Percentiles rank a stretch among this genome's conserved stretches.
These are phyloP conservation scores for Megamerina dolium DNA, from an alignment of 2,888 invertebrate genomes.

Conservation along the genomic window DNA sequence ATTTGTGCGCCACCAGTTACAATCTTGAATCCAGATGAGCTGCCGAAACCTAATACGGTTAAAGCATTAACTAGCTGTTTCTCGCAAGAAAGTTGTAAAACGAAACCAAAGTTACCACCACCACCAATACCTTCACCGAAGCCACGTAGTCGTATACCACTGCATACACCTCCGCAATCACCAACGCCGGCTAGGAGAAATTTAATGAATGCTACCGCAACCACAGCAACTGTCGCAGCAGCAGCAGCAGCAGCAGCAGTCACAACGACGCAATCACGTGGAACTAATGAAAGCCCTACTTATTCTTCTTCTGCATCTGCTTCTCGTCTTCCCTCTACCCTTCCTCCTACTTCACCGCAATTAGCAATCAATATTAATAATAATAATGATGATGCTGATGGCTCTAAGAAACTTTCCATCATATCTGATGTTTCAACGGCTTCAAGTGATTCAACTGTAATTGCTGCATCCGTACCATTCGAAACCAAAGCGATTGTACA, in stretches of 20 bases:
- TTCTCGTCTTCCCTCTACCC: too few relatives aligned
- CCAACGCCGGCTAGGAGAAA: constrained; percentile 23
- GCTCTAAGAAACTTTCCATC: constrained; percentile 17
- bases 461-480: constrained; percentile 7
- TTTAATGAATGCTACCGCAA: constrained; percentile 1
- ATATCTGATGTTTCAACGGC: constrained; percentile 18
- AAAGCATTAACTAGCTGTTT: constrained; percentile 38
- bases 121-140: constrained; percentile 26
- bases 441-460: constrained; percentile 11
- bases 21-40: constrained; percentile 36
- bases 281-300: too few relatives aligned
- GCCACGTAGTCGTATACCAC: constrained; percentile 37
- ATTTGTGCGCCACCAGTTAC: constrained; percentile 39
- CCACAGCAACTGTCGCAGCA: not conserved
- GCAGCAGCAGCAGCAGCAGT: not conserved
- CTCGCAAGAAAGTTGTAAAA: constrained; percentile 18
- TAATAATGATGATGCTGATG: constrained; percentile 12
- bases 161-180: constrained; percentile 33
- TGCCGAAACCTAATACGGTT: constrained; percentile 41
- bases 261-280: too few relatives aligned
- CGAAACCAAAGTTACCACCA: constrained; percentile 6
- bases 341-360: not conserved
- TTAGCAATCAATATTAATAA: constrained; percentile 9
- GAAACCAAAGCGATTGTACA: constrained; percentile 22
- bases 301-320: too few relatives aligned